Percentiles rank a stretch among this genome's conserved stretches.
Conservation (phyloP, 2,888 invertebrate species). For the Acleris sparsana region DNA sequence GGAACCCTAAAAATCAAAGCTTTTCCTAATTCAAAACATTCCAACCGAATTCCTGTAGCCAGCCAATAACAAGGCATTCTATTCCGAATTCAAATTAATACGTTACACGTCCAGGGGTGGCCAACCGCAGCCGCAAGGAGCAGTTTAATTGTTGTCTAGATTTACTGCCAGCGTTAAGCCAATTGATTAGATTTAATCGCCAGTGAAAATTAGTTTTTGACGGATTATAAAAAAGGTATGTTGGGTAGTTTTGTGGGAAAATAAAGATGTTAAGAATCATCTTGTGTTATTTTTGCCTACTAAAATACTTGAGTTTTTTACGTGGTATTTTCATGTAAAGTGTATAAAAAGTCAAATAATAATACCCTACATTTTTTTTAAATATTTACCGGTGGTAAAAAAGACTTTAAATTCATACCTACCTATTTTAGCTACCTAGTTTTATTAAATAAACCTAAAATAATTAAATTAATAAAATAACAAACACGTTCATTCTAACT, state of each 20-base stretch:
- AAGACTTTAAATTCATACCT: not conserved
- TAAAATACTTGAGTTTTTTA: not conserved
- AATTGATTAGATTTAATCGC: slow-evolving; percentile 56
- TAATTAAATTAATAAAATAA: not conserved
- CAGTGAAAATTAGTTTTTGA: not conserved
- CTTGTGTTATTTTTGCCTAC: not conserved
- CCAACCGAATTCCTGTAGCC: not conserved
- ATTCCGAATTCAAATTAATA: slow-evolving; percentile 19
- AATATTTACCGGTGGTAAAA: not conserved
- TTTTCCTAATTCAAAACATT: slow-evolving; percentile 18
- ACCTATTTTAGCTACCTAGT: too few species aligned
- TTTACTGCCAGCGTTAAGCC: slow-evolving; percentile 71
- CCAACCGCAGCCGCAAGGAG: slow-evolving; percentile 35
- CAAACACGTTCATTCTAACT: not conserved
- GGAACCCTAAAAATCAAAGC: not conserved
- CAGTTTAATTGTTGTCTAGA: slow-evolving; percentile 47
- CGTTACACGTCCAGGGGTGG: slow-evolving; percentile 28
- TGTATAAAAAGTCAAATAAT: too few species aligned
- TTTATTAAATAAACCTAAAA: not conserved
- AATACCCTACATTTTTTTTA: too few species aligned
- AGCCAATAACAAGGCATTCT: not conserved
- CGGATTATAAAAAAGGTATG: not conserved
- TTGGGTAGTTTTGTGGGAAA: not conserved
- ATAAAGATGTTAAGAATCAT: not conserved
- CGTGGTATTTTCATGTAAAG: too few species aligned